Percentiles rank a stretch among this genome's conserved stretches.
Conservation (phyloP, 1,140 invertebrate genomes). For the Drosophila tropicalis region DNA sequence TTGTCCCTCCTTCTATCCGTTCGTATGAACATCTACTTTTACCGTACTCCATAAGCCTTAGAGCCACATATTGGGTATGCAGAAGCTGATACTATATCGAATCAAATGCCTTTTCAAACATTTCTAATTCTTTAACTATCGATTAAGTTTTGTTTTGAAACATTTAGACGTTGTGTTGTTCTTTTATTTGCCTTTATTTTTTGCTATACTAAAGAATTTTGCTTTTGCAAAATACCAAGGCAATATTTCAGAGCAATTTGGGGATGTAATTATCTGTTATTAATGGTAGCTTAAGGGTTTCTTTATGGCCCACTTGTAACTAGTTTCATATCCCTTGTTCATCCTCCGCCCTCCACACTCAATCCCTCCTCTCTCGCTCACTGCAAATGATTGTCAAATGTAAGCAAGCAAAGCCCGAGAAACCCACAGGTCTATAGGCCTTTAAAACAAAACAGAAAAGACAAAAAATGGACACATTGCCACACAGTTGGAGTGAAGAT, state of each 20-base stretch:
- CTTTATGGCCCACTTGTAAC: slow-evolving; percentile 12
- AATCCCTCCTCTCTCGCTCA: neutral
- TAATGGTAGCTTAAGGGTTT: slow-evolving; percentile 16
- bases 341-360: neutral
- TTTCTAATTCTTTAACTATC: too few relatives aligned
- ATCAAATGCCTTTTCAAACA: too few relatives aligned
- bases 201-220: neutral
- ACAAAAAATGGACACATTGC: slow-evolving; percentile 15
- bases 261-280: slow-evolving; percentile 22
- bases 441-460: slow-evolving; percentile 12
- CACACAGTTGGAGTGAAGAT: slow-evolving; percentile 11
- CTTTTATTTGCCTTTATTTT: neutral
- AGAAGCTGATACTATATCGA: too few relatives aligned
- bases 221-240: neutral
- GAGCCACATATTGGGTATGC: too few relatives aligned
- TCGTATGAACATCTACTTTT: too few relatives aligned
- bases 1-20: too few relatives aligned
- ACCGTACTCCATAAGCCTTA: too few relatives aligned
- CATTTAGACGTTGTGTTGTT: neutral
- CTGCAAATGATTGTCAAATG: slow-evolving; percentile 2
- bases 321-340: slow-evolving; percentile 1
- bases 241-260: slow-evolving; percentile 3
- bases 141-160: neutral
- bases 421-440: slow-evolving; percentile 12
- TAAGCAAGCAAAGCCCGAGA: slow-evolving; percentile 12